Evolutionary conservation across 2,113 vertebrate species (phyloP), one percentile per base, ranked within the genome.

Genomic region (Pristiophorus japonicus): DNA sequence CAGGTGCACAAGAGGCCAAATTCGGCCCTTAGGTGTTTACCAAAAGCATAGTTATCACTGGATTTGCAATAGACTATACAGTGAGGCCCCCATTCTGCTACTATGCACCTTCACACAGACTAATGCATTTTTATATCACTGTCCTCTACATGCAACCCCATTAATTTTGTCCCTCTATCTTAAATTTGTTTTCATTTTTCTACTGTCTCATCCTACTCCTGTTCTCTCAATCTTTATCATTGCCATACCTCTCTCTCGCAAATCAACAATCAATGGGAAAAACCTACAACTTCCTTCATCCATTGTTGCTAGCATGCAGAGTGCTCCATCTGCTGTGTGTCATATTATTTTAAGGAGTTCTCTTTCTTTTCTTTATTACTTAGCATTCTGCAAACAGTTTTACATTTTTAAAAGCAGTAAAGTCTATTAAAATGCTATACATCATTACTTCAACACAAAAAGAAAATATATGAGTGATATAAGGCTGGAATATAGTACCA

Each of bases 291-390:
- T 65, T 63, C 59, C 34, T 63, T 63, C 59, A 63, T 4, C n/a
- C 34, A 59, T 38, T 59, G 8, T 63, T n/a, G 88, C 88, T 20
- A 38, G 88, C n/a, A 38, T 92, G 88, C 88, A 92, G 34, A 91
- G 88, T 92, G 88, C 59, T 92, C 88, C 88, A 92, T 92, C 88
- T 63, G n/a, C 88, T 92, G 88, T 92, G 88, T 63, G 88, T 92
- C 88, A 92, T 63, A 38, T 65, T 38, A 65, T 38, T 63, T 63
- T 65, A 38, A 38, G 45, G 59, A 65, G 34, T 5, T 63, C n/a
- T 63, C 34, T 92, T 92, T 92, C 63, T 63, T n/a, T 42, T 73
- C 6, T 90, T 30, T 51, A 81, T 51, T 51, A 90, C 14, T 38
- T 22, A 38, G 34, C 20, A n/a, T 65, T 63, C 88, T 92, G n/a